phyloP scores from a whole-genome alignment of 2,113 vertebrate genomes.

The Leucoraja erinaceus region DNA sequence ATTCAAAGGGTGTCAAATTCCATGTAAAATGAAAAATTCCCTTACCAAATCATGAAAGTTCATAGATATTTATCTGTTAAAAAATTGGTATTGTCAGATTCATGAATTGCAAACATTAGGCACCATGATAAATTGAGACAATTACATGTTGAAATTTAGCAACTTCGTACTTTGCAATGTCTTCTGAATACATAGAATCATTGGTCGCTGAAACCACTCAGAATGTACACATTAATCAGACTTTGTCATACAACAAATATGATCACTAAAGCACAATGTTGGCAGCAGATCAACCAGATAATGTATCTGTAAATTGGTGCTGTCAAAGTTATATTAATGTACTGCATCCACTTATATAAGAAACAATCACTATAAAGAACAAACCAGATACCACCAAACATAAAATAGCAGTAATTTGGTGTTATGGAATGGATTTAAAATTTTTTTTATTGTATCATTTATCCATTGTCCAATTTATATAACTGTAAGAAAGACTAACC shows the following conservation, averaged over 20 bases:
- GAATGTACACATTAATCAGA: not conserved
- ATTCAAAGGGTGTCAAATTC: not conserved
- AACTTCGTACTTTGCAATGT: not conserved
- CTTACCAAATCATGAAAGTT: not conserved
- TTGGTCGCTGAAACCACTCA: not conserved
- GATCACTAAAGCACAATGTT: not conserved
- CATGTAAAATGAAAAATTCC: not conserved
- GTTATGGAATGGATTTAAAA: not conserved
- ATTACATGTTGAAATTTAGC: not conserved
- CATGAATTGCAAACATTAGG: not conserved
- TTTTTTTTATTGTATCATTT: not conserved
- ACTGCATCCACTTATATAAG: not conserved
- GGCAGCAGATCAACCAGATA: not conserved
- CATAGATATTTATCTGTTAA: not conserved
- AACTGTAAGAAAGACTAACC: not conserved
- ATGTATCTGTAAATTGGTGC: slow-evolving; percentile 12
- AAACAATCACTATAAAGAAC: not conserved
- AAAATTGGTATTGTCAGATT: not conserved
- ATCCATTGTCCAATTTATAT: not conserved
- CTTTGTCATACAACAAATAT: slow-evolving; percentile 15
- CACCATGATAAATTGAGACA: slow-evolving; percentile 12
- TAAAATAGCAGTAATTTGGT: not conserved
- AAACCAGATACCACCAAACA: not conserved
- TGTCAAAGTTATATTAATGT: slow-evolving; percentile 16
- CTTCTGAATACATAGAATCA: not conserved